Conservation (phyloP, 2,797 vertebrate species). For the Poecilia wingei region DNA sequence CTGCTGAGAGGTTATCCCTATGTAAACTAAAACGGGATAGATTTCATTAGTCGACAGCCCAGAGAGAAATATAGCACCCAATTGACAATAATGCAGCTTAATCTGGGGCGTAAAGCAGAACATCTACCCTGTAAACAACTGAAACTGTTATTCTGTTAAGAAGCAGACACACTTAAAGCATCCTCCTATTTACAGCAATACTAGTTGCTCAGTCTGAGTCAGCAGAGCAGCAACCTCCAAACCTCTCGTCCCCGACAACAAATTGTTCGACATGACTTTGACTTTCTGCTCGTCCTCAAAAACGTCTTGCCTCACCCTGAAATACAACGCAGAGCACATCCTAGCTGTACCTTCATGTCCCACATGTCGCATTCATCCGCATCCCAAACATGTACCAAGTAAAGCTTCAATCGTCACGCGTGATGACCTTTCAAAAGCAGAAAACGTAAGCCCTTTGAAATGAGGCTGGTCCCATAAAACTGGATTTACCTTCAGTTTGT, state of each 20-base stretch:
- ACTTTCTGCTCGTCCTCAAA: slow-evolving; percentile 22
- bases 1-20: slow-evolving; percentile 41
- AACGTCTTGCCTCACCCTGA: neutral
- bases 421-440: slow-evolving; percentile 17
- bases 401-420: slow-evolving; percentile 20
- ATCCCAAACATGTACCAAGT: slow-evolving; percentile 13
- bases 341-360: slow-evolving; percentile 38
- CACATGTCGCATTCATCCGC: slow-evolving; percentile 52
- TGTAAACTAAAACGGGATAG: slow-evolving; percentile 45
- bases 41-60: slow-evolving; percentile 32
- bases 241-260: slow-evolving; percentile 11
- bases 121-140: slow-evolving; percentile 31
- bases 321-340: slow-evolving; percentile 9
- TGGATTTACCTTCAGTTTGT: slow-evolving; percentile 35
- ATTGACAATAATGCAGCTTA: slow-evolving; percentile 14
- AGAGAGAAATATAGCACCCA: slow-evolving; percentile 44
- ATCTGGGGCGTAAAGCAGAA: slow-evolving; percentile 22
- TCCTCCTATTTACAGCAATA: slow-evolving; percentile 7
- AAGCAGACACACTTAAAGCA: slow-evolving; percentile 18
- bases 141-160: slow-evolving; percentile 3
- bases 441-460: slow-evolving; percentile 20
- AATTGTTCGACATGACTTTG: slow-evolving; percentile 37
- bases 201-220: neutral
- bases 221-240: slow-evolving; percentile 25
- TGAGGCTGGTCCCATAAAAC: slow-evolving; percentile 64